These are phyloP conservation scores for Sinopyrophorus schimmeli DNA, from an alignment of 2,888 invertebrate species.

Conservation along the genomic window DNA sequence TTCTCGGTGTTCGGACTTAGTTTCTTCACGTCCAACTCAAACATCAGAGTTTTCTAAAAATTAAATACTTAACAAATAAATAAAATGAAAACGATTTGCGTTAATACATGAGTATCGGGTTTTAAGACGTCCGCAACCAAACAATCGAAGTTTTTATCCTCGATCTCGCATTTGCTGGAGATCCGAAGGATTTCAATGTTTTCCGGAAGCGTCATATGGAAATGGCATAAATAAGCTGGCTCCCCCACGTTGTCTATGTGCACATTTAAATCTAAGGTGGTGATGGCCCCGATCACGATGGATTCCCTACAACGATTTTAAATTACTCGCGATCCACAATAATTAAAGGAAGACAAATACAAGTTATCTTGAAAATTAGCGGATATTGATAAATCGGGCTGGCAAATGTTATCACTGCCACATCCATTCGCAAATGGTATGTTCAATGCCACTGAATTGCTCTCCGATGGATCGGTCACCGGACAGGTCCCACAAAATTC, in stretches of 20 bases:
- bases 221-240: conserved; percentile 46
- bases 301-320: conserved; percentile 31
- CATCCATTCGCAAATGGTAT: conserved; percentile 57
- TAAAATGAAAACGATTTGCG: no score
- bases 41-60: conserved; percentile 31
- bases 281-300: conserved; percentile 45
- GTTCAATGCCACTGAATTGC: conserved; percentile 27
- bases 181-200: conserved; percentile 38
- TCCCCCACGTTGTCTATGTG: conserved; percentile 48
- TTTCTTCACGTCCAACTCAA: conserved; percentile 38
- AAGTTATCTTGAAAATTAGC: conserved; percentile 48
- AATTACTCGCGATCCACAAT: background rate
- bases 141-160: conserved; percentile 32
- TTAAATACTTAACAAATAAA: conserved; percentile 1
- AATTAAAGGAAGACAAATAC: conserved; percentile 6
- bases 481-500: conserved; percentile 37
- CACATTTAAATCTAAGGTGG: conserved; percentile 41
- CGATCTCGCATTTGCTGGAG: conserved; percentile 37
- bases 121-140: conserved; percentile 40
- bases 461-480: conserved; percentile 30
- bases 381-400: conserved; percentile 56
- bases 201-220: conserved; percentile 39
- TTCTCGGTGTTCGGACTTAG: conserved; percentile 24
- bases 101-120: conserved; percentile 33
- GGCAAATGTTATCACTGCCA: conserved; percentile 60